Evolutionary conservation across 2,797 vertebrate genomes (phyloP).

Genomic region (Parauchenoglanis ngamensis): DNA sequence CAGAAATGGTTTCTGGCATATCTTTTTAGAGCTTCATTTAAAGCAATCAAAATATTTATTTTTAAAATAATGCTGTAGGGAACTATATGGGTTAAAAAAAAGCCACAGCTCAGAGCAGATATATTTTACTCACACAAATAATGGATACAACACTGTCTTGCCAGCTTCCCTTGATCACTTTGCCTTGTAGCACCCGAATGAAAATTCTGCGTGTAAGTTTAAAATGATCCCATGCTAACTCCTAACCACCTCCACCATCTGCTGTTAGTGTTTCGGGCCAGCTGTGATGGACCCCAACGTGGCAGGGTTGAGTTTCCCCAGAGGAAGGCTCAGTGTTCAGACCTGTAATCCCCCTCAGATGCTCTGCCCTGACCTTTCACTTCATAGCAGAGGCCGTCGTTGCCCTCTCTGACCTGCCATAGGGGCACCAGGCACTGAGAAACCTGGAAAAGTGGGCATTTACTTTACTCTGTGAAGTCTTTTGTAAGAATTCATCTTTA

Average conservation of each 20-base stretch:
- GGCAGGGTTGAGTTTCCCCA: slow-evolving; percentile 66
- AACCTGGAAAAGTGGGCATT: background rate
- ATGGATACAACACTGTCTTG: background rate
- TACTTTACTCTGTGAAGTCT: background rate
- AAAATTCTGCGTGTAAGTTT: slow-evolving; percentile 55
- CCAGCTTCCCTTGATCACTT: background rate
- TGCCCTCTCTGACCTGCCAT: slow-evolving; percentile 10
- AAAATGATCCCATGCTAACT: slow-evolving; percentile 63
- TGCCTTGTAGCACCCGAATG: slow-evolving; percentile 29
- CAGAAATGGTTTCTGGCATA: background rate
- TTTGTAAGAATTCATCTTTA: background rate
- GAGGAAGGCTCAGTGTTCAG: slow-evolving; percentile 43
- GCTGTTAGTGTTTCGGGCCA: slow-evolving; percentile 62
- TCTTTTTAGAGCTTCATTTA: background rate
- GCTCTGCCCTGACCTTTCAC: slow-evolving; percentile 36
- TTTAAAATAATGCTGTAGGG: background rate
- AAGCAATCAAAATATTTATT: background rate
- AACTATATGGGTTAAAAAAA: background rate
- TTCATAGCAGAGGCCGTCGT: background rate
- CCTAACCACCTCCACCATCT: slow-evolving; percentile 66
- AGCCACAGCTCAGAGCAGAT: background rate
- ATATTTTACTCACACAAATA: background rate
- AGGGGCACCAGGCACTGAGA: background rate
- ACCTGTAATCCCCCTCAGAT: slow-evolving; percentile 27
- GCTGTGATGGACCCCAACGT: slow-evolving; percentile 60